A percentile compares a stretch with the other conserved stretches of the same genome.
phyloP scores from a whole-genome alignment of 2,888 invertebrate species.

The Noctuana brunneofusca region DNA sequence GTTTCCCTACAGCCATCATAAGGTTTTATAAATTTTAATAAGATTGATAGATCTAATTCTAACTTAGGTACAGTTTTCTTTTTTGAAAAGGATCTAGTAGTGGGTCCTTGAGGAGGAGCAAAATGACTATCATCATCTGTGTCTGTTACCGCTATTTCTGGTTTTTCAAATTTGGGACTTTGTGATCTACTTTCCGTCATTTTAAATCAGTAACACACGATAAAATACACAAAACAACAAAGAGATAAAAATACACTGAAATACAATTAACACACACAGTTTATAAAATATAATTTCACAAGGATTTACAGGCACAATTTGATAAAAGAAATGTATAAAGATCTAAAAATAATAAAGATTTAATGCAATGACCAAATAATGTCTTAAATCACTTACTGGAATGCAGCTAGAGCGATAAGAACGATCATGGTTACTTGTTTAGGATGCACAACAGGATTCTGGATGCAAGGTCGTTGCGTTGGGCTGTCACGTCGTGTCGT shows the following conservation, averaged over 20 bases:
- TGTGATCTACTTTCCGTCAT: slow-evolving; percentile 16
- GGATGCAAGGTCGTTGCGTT: no score
- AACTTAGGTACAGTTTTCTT: not conserved
- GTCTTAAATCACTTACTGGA: not conserved
- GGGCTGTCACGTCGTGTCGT: not conserved
- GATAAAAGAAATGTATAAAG: no score
- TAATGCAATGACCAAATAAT: not conserved
- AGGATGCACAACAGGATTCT: not conserved
- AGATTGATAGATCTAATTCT: not conserved
- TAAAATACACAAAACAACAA: slow-evolving; percentile 11
- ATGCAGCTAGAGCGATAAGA: not conserved
- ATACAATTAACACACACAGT: no score
- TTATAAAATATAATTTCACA: no score
- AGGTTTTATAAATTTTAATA: slow-evolving; percentile 12
- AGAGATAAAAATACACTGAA: not conserved
- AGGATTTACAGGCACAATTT: no score
- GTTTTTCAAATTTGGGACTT: slow-evolving; percentile 11
- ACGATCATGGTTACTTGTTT: not conserved
- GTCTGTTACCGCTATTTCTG: slow-evolving; percentile 4
- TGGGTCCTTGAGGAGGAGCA: not conserved
- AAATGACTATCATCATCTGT: slow-evolving; percentile 3
- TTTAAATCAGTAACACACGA: not conserved
- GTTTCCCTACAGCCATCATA: slow-evolving; percentile 6
- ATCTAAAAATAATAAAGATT: no score
- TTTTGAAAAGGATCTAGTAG: not conserved